Evolutionary conservation across 2,888 invertebrate genomes (phyloP).

Genomic region (Erebia epiphron): DNA sequence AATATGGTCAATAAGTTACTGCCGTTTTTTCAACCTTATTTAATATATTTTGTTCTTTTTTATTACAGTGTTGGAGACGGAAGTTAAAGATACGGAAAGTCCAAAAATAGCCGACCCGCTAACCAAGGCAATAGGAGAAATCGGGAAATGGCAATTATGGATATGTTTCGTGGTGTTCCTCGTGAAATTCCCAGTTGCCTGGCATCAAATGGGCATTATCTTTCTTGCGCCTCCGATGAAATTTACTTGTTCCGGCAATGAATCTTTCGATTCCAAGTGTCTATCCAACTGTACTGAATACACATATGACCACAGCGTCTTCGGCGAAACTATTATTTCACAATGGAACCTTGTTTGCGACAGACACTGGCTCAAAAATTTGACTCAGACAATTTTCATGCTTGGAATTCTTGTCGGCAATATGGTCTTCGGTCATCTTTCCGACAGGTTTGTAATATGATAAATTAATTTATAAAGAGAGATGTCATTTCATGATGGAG

Average conservation of each 20-base stretch:
- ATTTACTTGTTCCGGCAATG: conserved; percentile 73
- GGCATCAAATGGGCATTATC: conserved; percentile 91
- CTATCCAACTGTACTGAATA: conserved; percentile 79
- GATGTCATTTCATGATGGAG: conserved; percentile 32
- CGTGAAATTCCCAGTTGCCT: conserved; percentile 90
- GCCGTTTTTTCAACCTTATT: neutral
- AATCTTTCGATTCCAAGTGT: conserved; percentile 77
- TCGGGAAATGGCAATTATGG: conserved; percentile 89
- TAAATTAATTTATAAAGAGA: conserved; percentile 8
- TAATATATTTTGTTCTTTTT: conserved; percentile 29
- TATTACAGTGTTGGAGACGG: conserved; percentile 71
- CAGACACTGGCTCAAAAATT: conserved; percentile 85
- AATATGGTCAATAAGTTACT: no score
- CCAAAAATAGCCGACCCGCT: conserved; percentile 82
- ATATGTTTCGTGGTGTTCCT: conserved; percentile 87
- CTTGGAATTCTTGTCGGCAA: conserved; percentile 89
- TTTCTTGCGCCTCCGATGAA: conserved; percentile 88
- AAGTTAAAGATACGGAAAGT: conserved; percentile 58
- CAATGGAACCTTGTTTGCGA: conserved; percentile 91
- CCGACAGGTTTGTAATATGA: conserved; percentile 85
- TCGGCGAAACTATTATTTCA: conserved; percentile 88
- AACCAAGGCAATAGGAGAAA: conserved; percentile 86
- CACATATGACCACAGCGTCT: conserved; percentile 85
- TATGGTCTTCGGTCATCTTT: conserved; percentile 87
- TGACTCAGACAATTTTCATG: conserved; percentile 92